Base-by-base conservation (phyloP, 2,888 invertebrate genomes). In the Nephrotoma guestfalica region DNA sequence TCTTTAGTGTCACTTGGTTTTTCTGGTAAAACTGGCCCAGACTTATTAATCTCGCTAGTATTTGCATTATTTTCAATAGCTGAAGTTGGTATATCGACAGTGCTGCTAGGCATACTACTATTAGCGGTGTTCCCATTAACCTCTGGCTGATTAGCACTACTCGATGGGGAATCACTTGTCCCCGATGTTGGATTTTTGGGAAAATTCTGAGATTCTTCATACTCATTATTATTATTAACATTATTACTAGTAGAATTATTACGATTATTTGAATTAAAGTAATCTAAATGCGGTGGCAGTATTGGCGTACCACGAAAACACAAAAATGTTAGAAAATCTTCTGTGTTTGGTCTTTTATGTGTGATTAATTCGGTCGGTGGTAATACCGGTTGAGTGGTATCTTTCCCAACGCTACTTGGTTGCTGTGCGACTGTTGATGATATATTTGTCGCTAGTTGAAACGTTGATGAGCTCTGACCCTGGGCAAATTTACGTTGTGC, bases 401-500 rank as follows among this genome's bases (percentile, higher is more conserved):
- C 92, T 88, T 94, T 93, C 87, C 93, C 93, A 88, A 94, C 94
- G 89, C 94, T 93, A 6, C 93, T 92, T 7, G 94, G 93, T 41
- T 94, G 93, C n/a, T 87, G 86, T 41, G 90, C 89, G 47, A 89
- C 89, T 42, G 89, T 89, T 40, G 90, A 88, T 40, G 89, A 88
- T 41, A 89, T 89, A 43, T 89, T 89, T 41, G 90, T 89, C 86
- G 89, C 89, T 47, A 89, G 90, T 7, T 88, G 87, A 43, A 90
- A 89, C 18, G 90, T 88, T 87, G 91, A 91, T 45, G 94, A 94
- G 88, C 96, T 96, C 91, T 96, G 96, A n/a, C 96, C 96, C 91
- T 96, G 96, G 47, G 97, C 97, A 93, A 97, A 97, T 92, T 97
- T 97, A 88, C 97, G 92, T 91, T 97, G 97, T 83, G 96, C 97